Percentiles rank a stretch among this genome's conserved stretches.
Evolutionary conservation across 2,797 vertebrate genomes (phyloP).

Genomic region (Alca torda): DNA sequence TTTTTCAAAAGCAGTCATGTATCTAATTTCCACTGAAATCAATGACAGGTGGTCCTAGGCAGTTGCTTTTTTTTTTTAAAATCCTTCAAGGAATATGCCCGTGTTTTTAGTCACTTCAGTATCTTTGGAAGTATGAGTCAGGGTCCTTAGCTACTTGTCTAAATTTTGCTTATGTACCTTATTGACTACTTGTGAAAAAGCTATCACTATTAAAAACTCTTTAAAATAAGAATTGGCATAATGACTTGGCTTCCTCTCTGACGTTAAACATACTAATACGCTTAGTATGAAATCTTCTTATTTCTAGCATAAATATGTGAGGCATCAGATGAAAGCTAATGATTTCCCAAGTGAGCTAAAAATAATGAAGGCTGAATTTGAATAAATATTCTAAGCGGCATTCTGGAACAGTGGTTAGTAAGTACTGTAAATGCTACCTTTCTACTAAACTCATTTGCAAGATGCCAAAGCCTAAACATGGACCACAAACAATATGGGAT

Average conservation of each 20-base stretch:
- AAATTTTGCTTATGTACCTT: slow-evolving; percentile 24
- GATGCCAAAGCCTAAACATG: background rate
- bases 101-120: background rate
- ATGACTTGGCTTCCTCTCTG: slow-evolving; percentile 51
- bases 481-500: background rate
- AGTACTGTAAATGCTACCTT: background rate
- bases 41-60: background rate
- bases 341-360: slow-evolving; percentile 49
- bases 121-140: background rate
- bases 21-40: background rate
- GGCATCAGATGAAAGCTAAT: slow-evolving; percentile 43
- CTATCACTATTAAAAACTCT: slow-evolving; percentile 14
- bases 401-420: slow-evolving; percentile 35
- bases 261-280: slow-evolving; percentile 55
- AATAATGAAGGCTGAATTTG: slow-evolving; percentile 27
- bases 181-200: slow-evolving; percentile 19
- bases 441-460: background rate
- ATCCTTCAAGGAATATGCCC: background rate
- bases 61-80: background rate
- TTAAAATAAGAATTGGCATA: slow-evolving; percentile 50
- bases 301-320: slow-evolving; percentile 44
- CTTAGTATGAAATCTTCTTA: slow-evolving; percentile 70
- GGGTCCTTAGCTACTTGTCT: background rate
- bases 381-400: slow-evolving; percentile 14
- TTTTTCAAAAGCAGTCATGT: background rate